Conservation (phyloP, 2,113 vertebrate genomes). For the Tursiops truncatus region DNA sequence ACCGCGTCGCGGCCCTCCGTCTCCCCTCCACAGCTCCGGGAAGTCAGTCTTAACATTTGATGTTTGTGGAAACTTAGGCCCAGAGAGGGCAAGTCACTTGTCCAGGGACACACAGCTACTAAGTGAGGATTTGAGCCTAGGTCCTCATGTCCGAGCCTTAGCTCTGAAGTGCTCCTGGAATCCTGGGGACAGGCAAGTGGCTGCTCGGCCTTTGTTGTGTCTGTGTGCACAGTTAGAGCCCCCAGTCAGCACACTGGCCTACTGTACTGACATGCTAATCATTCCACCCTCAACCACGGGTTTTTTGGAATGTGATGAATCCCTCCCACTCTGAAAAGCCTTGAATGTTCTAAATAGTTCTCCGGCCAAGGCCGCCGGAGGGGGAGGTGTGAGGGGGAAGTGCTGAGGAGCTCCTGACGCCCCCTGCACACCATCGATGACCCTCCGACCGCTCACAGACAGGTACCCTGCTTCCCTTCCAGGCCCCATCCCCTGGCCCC, state of each 20-base stretch:
- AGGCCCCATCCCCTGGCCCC: neutral
- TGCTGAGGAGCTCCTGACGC: neutral
- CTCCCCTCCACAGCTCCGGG: too few relatives aligned
- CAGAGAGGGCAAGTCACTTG: neutral
- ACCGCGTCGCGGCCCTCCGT: rapidly evolving
- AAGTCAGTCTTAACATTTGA: neutral
- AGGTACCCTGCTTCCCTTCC: neutral
- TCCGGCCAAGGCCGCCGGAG: rapidly evolving
- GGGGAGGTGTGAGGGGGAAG: rapidly evolving
- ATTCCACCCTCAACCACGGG: rapidly evolving
- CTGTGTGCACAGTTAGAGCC: neutral
- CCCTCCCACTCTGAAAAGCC: neutral
- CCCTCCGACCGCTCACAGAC: rapidly evolving
- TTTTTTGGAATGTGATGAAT: neutral
- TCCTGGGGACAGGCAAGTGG: neutral
- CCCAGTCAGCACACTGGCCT: neutral
- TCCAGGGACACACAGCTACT: neutral
- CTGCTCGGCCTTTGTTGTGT: neutral
- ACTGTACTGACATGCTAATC: neutral
- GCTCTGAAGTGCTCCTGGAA: neutral
- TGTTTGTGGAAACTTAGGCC: neutral
- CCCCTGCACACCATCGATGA: neutral
- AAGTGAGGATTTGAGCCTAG: neutral
- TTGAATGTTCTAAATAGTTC: neutral
- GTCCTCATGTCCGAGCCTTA: neutral